phyloP scores from a whole-genome alignment of 35 echinoderm and acorn worm species.

The Apostichopus japonicus region DNA sequence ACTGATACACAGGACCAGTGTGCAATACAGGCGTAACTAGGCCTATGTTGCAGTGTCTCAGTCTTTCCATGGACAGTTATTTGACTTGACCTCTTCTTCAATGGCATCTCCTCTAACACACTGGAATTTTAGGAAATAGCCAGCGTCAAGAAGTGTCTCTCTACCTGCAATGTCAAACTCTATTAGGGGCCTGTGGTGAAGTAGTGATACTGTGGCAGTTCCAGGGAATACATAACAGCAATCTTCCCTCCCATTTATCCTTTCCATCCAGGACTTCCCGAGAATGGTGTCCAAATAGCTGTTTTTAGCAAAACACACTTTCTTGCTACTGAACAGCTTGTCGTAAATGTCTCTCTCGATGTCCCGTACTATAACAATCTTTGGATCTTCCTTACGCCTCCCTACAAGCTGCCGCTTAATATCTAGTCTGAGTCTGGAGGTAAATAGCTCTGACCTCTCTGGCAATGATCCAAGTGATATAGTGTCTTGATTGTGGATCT shows the following conservation, averaged over 20 bases:
- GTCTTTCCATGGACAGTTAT: slow-evolving; percentile 46
- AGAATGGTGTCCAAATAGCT: slow-evolving; percentile 43
- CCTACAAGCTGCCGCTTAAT: slow-evolving; percentile 51
- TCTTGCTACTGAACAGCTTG: too few species aligned
- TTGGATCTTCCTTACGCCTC: slow-evolving; percentile 46
- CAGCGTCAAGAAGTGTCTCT: slow-evolving; percentile 26
- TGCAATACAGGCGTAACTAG: background rate
- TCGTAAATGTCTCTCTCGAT: slow-evolving; percentile 32
- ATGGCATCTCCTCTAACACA: slow-evolving; percentile 63
- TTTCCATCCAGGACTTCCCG: slow-evolving; percentile 43
- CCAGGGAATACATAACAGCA: slow-evolving; percentile 51
- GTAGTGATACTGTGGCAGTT: slow-evolving; percentile 58
- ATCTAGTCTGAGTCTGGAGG: slow-evolving; percentile 45
- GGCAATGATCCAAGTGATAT: background rate
- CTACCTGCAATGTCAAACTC: slow-evolving; percentile 42
- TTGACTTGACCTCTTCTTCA: slow-evolving; percentile 55
- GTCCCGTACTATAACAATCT: slow-evolving; percentile 52
- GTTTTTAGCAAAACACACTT: slow-evolving; percentile 36
- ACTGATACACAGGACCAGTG: background rate
- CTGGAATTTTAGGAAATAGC: slow-evolving; percentile 56
- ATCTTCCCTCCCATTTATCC: slow-evolving; percentile 41
- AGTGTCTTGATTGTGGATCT: slow-evolving; percentile 17
- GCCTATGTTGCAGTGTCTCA: too few species aligned
- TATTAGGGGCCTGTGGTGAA: slow-evolving; percentile 14
- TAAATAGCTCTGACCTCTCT: slow-evolving; percentile 38